Conservation (phyloP, 2,888 invertebrate genomes). For the Zele albiditarsus region DNA sequence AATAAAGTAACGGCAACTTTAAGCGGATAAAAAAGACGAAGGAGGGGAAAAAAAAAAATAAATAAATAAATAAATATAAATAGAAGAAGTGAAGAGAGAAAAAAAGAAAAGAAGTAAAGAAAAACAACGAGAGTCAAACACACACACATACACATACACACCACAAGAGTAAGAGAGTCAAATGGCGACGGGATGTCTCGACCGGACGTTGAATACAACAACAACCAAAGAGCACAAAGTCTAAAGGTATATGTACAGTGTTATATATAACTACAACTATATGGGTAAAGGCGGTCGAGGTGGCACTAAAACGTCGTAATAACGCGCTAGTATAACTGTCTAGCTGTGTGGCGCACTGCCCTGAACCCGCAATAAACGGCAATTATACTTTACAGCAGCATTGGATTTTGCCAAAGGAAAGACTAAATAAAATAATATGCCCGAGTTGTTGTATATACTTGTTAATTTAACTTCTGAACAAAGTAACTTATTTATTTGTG, state of each 20-base stretch:
- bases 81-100: neutral
- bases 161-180: slow-evolving; percentile 29
- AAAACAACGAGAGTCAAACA: neutral
- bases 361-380: slow-evolving; percentile 59
- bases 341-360: slow-evolving; percentile 3
- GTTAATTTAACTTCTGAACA: too few species aligned
- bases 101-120: neutral
- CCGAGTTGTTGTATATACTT: too few species aligned
- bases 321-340: slow-evolving; percentile 48
- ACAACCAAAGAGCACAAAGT: slow-evolving; percentile 19
- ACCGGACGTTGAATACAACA: slow-evolving; percentile 27
- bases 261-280: slow-evolving; percentile 15
- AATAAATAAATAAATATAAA: neutral
- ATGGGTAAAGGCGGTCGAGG: slow-evolving; percentile 44
- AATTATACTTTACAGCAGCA: slow-evolving; percentile 53
- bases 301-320: slow-evolving; percentile 49
- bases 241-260: neutral
- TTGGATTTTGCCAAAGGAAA: slow-evolving; percentile 18
- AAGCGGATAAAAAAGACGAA: neutral
- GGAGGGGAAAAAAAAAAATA: slow-evolving; percentile 10
- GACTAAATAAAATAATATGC: slow-evolving; percentile 1
- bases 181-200: slow-evolving; percentile 43
- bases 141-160: slow-evolving; percentile 26
- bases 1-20: slow-evolving; percentile 25
- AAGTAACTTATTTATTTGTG: too few species aligned